phyloP scores from a whole-genome alignment of 2,113 vertebrate species.

The Chionodraco myersi region DNA sequence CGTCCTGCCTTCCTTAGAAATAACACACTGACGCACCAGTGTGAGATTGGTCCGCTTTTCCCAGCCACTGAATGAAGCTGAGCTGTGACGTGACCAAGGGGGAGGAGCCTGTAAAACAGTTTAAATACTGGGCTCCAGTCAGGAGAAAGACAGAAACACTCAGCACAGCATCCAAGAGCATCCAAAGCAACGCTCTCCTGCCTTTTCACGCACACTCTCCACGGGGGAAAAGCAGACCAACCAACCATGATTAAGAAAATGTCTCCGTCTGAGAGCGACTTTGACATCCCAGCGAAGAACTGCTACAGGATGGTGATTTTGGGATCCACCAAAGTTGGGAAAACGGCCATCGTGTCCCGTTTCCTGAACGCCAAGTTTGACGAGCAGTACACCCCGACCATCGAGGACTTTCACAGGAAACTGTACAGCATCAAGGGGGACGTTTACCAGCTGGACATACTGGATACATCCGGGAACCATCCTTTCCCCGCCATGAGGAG shows the following conservation, averaged over 20 bases:
- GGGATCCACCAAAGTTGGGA: constrained; percentile 98
- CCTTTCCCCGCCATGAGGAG: constrained; percentile 98
- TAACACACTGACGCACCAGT: constrained; percentile 62
- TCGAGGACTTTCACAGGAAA: constrained; percentile 99
- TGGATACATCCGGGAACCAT: constrained; percentile 96
- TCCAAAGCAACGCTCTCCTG: neutral
- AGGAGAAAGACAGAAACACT: constrained; percentile 24
- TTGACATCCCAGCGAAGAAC: constrained; percentile 94
- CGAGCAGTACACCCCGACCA: constrained; percentile 97
- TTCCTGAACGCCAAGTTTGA: constrained; percentile 96
- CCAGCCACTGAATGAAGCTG: neutral
- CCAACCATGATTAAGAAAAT: constrained; percentile 96
- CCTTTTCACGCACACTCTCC: constrained; percentile 30
- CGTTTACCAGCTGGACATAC: constrained; percentile 96
- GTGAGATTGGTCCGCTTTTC: constrained; percentile 44
- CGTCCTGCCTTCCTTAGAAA: constrained; percentile 14
- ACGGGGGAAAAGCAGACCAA: neutral
- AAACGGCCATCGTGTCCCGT: constrained; percentile 96
- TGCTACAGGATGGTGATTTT: constrained; percentile 98
- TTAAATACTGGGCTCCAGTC: constrained; percentile 54
- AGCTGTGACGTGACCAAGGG: constrained; percentile 59
- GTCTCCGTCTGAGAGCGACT: constrained; percentile 90
- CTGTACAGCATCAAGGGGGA: constrained; percentile 97
- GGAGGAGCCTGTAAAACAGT: constrained; percentile 33
- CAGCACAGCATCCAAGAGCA: neutral